Percentiles rank a stretch among this genome's conserved stretches.
phyloP scores from a whole-genome alignment of 2,113 vertebrate genomes.

The Petromus typicus region DNA sequence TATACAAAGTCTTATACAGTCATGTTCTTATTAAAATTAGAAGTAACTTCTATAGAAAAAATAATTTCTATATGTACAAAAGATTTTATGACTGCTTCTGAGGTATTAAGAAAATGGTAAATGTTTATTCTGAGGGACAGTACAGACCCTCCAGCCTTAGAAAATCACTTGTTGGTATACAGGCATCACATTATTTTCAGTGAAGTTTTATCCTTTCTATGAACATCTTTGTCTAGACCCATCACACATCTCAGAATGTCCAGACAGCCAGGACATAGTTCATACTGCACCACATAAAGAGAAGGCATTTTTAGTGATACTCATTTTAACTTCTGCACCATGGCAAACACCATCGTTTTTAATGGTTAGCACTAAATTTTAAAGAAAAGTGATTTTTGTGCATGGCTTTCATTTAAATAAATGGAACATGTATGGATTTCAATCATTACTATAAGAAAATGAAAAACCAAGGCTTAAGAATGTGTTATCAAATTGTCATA shows the following conservation, averaged over 20 bases:
- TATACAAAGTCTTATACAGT: slow-evolving; percentile 90
- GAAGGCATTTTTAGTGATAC: slow-evolving; percentile 96
- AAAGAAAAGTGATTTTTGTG: slow-evolving; percentile 63
- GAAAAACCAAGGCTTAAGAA: too few species aligned
- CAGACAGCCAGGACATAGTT: slow-evolving; percentile 94
- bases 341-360: slow-evolving; percentile 87
- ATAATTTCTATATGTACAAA: slow-evolving; percentile 88
- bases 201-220: slow-evolving; percentile 78
- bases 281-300: slow-evolving; percentile 95
- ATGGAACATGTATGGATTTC: slow-evolving; percentile 69
- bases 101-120: slow-evolving; percentile 82
- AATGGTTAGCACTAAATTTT: slow-evolving; percentile 77
- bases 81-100: slow-evolving; percentile 85
- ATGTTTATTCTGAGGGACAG: slow-evolving; percentile 84
- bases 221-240: slow-evolving; percentile 79
- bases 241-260: slow-evolving; percentile 91
- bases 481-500: too few species aligned
- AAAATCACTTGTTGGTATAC: slow-evolving; percentile 85
- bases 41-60: slow-evolving; percentile 88
- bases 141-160: slow-evolving; percentile 80
- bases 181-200: slow-evolving; percentile 83
- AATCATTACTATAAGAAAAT: slow-evolving; percentile 73
- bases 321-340: slow-evolving; percentile 89
- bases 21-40: slow-evolving; percentile 87
- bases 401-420: slow-evolving; percentile 81